These are phyloP conservation scores for Neosilurus hyrtlii DNA, from an alignment of 2,797 vertebrate genomes.

Conservation along the genomic window DNA sequence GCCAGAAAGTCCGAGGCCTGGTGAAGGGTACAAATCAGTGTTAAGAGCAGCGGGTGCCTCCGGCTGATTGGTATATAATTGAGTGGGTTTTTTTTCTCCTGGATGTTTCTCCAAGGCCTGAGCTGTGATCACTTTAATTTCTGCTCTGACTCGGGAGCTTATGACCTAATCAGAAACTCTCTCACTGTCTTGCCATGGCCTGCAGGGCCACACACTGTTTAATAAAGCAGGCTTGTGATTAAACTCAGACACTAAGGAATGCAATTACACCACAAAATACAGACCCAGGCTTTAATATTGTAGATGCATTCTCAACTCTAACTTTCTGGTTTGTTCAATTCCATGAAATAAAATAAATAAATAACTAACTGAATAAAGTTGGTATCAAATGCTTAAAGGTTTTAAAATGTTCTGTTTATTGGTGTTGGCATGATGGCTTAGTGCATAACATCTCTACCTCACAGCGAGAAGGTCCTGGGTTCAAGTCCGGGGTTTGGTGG, in stretches of 20 bases:
- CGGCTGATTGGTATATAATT: slow-evolving; percentile 46
- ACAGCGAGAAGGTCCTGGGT: too few species aligned
- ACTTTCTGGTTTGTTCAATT: background rate
- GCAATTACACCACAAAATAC: slow-evolving; percentile 27
- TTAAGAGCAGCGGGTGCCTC: slow-evolving; percentile 45
- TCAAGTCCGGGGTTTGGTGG: too few species aligned
- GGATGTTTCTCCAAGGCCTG: slow-evolving; percentile 47
- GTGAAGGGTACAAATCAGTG: slow-evolving; percentile 50
- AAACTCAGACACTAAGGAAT: slow-evolving; percentile 37
- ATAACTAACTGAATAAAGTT: too few species aligned
- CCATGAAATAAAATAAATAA: background rate
- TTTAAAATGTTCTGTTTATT: background rate
- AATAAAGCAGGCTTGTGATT: slow-evolving; percentile 44
- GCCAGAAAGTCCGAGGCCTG: slow-evolving; percentile 35
- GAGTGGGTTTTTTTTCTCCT: slow-evolving; percentile 39
- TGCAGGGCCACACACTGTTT: slow-evolving; percentile 41
- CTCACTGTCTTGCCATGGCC: slow-evolving; percentile 40
- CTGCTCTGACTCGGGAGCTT: slow-evolving; percentile 52
- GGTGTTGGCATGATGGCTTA: too few species aligned
- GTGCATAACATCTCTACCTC: too few species aligned
- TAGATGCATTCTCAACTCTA: background rate
- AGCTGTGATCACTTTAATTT: slow-evolving; percentile 53
- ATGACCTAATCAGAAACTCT: slow-evolving; percentile 54
- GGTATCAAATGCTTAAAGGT: background rate
- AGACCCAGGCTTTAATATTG: slow-evolving; percentile 12